Evolutionary conservation across 2,113 vertebrate genomes (phyloP), one percentile per base, ranked within the genome.

Genomic region (Lepisosteus oculatus): DNA sequence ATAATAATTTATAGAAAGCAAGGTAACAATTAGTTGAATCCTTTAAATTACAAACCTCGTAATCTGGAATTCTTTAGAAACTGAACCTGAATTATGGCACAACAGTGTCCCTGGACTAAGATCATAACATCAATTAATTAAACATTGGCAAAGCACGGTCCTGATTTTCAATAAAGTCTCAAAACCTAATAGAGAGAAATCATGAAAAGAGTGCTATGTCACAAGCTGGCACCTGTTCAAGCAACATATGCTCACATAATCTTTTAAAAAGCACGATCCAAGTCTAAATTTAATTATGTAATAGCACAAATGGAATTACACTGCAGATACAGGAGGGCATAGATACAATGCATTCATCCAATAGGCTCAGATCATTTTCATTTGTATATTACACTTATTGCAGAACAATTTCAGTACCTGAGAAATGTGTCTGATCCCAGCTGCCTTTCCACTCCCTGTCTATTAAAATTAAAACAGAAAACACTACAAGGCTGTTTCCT

Each of bases 201-300:
- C 75, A 84, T 85, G 87, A 89, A 88, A 92, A 91, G 83, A 80
- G 68, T 79, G 80, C 72, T 84, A 77, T 92, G 92, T 89, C 87
- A 89, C 83, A 90, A 87, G 84, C 78, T 96, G 95, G 95, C 94
- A 83, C 84, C 72, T 84, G 86, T 93, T 95, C 96, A 96, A 95
- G 93, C 89, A 93, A 92, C 95, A 96, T 95, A 95, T 95, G 95
- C 93, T 92, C 93, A 88, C 93, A 94, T 96, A 95, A 98, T 97
- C 95, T 96, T 94, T 94, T 96, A 95, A 96, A 96, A 97, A 73
- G 88, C 86, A 78, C 85, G 85, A 92, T 93, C 93, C 93, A 89
- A 93, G 92, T 92, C 94, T 90, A 95, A 84, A 94, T 95, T 93
- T 95, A 96, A 97, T 97, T 96, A 96, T 92, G 92, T 95, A 95